Percentiles rank a stretch among this genome's conserved stretches.
Conservation (phyloP, 2,113 vertebrate genomes). For the Grantiella picta region DNA sequence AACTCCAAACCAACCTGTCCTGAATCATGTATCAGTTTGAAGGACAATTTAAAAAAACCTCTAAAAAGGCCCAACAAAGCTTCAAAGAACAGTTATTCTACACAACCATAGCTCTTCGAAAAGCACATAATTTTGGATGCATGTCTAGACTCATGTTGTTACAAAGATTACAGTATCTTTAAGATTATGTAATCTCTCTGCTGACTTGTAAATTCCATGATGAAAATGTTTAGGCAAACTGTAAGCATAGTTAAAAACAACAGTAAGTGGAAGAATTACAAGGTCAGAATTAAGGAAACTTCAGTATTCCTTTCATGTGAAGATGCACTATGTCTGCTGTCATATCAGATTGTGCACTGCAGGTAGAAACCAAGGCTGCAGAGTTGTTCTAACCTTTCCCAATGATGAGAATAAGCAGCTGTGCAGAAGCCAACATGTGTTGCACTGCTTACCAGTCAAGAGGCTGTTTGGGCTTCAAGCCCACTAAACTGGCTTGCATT, state of each 20-base stretch:
- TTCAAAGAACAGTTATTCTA: background rate
- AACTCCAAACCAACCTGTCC: background rate
- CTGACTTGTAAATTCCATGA: background rate
- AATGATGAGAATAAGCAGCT: rapidly evolving
- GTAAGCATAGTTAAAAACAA: background rate
- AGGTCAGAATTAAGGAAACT: background rate
- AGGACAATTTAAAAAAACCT: background rate
- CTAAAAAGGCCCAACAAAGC: background rate
- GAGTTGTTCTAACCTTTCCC: background rate
- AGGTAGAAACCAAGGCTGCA: background rate
- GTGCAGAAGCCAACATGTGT: background rate
- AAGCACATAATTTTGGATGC: background rate
- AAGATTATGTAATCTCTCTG: background rate
- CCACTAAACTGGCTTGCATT: background rate
- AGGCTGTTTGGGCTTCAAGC: background rate
- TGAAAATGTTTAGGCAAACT: background rate
- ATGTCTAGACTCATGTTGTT: background rate
- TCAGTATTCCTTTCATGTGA: background rate
- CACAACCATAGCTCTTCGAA: background rate
- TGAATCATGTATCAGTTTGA: background rate
- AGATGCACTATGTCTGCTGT: background rate
- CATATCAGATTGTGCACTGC: background rate
- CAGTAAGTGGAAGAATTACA: background rate
- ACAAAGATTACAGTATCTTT: background rate
- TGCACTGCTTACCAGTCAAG: background rate